These are phyloP conservation scores for Zaprionus ghesquierei DNA, from an alignment of 1,140 invertebrate species.

Conservation along the genomic window DNA sequence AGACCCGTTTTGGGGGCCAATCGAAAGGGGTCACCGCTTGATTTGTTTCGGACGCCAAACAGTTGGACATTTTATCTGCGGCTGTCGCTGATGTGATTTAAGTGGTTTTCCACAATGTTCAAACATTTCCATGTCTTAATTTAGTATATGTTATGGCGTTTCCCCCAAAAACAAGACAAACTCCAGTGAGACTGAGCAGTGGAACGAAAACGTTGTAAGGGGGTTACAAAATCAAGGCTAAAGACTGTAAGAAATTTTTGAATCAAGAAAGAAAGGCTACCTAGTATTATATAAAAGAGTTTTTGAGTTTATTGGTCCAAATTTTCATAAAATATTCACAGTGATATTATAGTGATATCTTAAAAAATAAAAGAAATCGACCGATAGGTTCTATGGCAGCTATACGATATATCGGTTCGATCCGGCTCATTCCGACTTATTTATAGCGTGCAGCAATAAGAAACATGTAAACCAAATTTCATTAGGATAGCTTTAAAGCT, in stretches of 20 bases:
- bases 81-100: conserved; percentile 72
- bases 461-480: too few relatives aligned
- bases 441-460: too few relatives aligned
- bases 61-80: conserved; percentile 60
- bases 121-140: conserved; percentile 68
- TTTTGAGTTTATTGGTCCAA: too few relatives aligned
- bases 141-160: conserved; percentile 31
- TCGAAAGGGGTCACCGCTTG: conserved; percentile 45
- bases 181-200: conserved; percentile 3
- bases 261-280: too few relatives aligned
- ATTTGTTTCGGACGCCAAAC: conserved; percentile 52
- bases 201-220: conserved; percentile 6
- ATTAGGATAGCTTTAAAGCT: too few relatives aligned
- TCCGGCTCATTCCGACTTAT: too few relatives aligned
- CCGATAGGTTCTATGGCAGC: too few relatives aligned
- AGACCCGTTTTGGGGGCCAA: conserved; percentile 3
- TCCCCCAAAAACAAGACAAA: conserved; percentile 9
- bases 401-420: too few relatives aligned
- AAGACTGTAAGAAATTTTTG: background rate
- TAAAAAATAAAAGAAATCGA: too few relatives aligned
- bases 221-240: background rate
- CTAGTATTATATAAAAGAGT: too few relatives aligned
- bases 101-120: conserved; percentile 56
- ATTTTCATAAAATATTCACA: too few relatives aligned
- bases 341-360: too few relatives aligned